These are phyloP conservation scores for Rhabdornis inornatus DNA, from an alignment of 2,113 vertebrate genomes.

Conservation along the genomic window DNA sequence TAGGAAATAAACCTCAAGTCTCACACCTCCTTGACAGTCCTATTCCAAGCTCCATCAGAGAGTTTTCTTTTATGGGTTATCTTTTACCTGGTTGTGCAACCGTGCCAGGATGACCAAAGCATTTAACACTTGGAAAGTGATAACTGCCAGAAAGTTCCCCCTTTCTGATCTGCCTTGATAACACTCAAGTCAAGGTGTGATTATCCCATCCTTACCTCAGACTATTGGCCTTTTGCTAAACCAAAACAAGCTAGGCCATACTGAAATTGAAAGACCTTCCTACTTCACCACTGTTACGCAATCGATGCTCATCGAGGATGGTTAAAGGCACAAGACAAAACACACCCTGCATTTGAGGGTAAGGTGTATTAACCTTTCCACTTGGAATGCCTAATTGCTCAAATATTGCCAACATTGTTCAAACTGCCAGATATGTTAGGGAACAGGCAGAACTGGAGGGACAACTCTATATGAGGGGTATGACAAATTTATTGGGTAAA, in stretches of 20 bases:
- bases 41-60: background rate
- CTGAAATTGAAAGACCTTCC: conserved; percentile 66
- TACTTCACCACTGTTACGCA: conserved; percentile 59
- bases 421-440: conserved; percentile 55
- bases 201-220: background rate
- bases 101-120: background rate
- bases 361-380: conserved; percentile 62
- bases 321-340: conserved; percentile 64
- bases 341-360: conserved; percentile 57
- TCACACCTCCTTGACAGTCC: background rate
- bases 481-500: conserved; percentile 70
- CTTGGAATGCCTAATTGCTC: conserved; percentile 71
- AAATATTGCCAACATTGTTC: conserved; percentile 59
- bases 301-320: conserved; percentile 47
- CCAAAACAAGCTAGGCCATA: conserved; percentile 25
- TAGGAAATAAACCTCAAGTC: background rate
- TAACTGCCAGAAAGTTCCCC: background rate
- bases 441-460: conserved; percentile 75
- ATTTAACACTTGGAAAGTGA: background rate
- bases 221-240: conserved; percentile 13
- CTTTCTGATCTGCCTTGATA: background rate
- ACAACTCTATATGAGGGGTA: conserved; percentile 76
- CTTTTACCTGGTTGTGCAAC: background rate
- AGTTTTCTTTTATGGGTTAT: background rate
- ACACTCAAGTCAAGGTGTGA: background rate